Conservation (phyloP, 2,888 invertebrate species). For the Acleris literana region DNA sequence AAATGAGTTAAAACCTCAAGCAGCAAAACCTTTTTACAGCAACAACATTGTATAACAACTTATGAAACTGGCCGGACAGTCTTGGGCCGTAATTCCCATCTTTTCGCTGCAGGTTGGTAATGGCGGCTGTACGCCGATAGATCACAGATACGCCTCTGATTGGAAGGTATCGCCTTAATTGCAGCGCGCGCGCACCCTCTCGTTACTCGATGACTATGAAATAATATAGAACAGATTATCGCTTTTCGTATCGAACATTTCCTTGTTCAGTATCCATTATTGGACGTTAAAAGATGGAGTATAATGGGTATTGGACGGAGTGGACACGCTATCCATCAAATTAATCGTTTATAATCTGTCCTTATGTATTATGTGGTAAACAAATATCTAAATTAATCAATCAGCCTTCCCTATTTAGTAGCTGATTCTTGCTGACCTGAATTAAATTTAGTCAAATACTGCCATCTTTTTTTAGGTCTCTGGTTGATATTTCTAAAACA, state of each 20-base stretch:
- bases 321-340: too few relatives aligned
- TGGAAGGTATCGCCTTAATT: constrained; percentile 64
- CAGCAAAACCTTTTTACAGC: too few relatives aligned
- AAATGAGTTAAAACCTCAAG: too few relatives aligned
- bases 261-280: constrained; percentile 1
- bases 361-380: too few relatives aligned
- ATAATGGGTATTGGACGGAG: not conserved
- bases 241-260: constrained; percentile 9
- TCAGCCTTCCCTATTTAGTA: too few relatives aligned
- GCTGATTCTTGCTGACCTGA: too few relatives aligned
- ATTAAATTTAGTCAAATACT: too few relatives aligned
- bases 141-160: constrained; percentile 51
- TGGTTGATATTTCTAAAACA: not conserved
- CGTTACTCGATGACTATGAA: constrained; percentile 63
- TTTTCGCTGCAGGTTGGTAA: constrained; percentile 24
- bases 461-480: too few relatives aligned
- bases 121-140: constrained; percentile 29
- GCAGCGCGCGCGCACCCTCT: constrained; percentile 52
- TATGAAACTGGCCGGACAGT: too few relatives aligned
- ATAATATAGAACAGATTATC: constrained; percentile 46
- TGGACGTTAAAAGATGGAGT: not conserved
- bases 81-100: constrained; percentile 16
- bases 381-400: too few relatives aligned
- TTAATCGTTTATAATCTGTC: too few relatives aligned
- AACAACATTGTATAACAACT: too few relatives aligned